Evolutionary conservation across 1,140 invertebrate genomes (phyloP).

Genomic region (Drosophila insularis): DNA sequence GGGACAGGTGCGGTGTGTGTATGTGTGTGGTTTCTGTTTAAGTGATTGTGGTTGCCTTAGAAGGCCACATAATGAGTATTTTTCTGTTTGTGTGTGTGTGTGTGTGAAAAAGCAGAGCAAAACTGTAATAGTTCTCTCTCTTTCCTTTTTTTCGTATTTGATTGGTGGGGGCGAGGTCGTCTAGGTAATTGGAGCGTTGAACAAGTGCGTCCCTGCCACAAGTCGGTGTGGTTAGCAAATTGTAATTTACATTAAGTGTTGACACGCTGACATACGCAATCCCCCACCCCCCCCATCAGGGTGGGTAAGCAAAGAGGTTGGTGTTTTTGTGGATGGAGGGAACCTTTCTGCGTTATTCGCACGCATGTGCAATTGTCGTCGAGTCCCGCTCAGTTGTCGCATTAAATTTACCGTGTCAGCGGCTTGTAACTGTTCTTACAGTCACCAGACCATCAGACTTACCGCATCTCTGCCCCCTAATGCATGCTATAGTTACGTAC

Average conservation of each 20-base stretch:
- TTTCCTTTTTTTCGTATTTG: neutral
- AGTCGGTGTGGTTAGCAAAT: constrained; percentile 54
- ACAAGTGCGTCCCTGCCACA: constrained; percentile 26
- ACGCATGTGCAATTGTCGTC: constrained; percentile 44
- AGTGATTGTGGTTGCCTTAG: constrained; percentile 6
- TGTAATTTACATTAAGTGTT: constrained; percentile 79
- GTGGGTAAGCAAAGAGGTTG: no score
- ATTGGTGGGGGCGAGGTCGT: constrained; percentile 54
- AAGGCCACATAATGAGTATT: constrained; percentile 7
- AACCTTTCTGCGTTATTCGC: neutral
- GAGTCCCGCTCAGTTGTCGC: constrained; percentile 33
- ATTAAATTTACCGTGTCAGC: constrained; percentile 17
- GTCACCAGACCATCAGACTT: neutral
- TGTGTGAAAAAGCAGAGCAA: neutral
- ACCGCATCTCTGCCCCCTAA: neutral
- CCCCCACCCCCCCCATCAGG: neutral
- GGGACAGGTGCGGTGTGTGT: neutral
- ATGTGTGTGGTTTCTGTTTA: constrained; percentile 10
- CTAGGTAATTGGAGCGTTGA: constrained; percentile 64
- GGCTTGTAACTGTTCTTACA: constrained; percentile 19
- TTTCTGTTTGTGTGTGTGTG: neutral
- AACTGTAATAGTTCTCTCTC: constrained; percentile 10
- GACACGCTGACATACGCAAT: constrained; percentile 36
- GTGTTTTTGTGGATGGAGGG: no score
- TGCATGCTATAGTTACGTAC: no score